These are phyloP conservation scores for Labeo rohita DNA, from an alignment of 2,113 vertebrate species.

Conservation along the genomic window DNA sequence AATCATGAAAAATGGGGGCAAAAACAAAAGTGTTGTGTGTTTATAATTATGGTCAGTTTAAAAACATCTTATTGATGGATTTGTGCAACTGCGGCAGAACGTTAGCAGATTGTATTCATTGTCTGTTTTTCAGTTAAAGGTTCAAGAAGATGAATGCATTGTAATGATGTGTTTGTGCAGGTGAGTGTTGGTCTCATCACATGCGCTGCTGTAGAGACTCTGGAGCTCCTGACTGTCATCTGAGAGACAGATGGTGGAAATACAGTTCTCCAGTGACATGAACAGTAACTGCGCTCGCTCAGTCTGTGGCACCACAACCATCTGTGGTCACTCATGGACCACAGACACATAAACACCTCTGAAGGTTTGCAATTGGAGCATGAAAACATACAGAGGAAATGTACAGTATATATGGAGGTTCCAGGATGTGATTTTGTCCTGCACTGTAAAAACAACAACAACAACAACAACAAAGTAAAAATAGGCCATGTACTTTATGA, in stretches of 20 bases:
- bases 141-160: too few relatives aligned
- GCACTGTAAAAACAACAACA: too few relatives aligned
- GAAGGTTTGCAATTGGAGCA: neutral
- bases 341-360: neutral
- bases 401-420: neutral
- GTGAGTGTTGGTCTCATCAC: neutral
- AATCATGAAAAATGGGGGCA: too few relatives aligned
- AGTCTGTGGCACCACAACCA: neutral
- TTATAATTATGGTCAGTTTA: too few relatives aligned
- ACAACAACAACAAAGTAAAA: too few relatives aligned
- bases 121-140: too few relatives aligned
- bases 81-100: too few relatives aligned
- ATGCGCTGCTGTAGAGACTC: neutral
- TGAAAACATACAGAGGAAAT: neutral
- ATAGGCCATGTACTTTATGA: too few relatives aligned
- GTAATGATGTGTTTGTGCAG: neutral
- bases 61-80: too few relatives aligned
- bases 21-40: too few relatives aligned
- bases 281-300: neutral
- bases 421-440: neutral
- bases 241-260: constrained; percentile 6
- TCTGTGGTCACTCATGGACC: constrained; percentile 5
- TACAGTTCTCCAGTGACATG: neutral
- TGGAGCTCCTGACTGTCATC: neutral
- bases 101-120: too few relatives aligned